Base-by-base conservation (phyloP, 2,888 invertebrate genomes). In the Melanophora roralis region DNA sequence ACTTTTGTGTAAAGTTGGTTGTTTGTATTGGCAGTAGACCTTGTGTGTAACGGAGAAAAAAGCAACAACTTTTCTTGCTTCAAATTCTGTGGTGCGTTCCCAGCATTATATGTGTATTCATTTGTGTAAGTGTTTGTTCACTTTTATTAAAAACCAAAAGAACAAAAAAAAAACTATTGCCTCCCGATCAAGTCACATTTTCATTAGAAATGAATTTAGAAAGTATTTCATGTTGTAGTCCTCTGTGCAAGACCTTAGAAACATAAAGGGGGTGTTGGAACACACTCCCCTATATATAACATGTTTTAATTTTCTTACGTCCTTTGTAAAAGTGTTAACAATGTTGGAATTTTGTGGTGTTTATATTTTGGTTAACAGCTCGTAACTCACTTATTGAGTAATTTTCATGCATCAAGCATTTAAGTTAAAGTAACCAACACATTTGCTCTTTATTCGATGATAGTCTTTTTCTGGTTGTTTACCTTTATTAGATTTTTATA, bases 281-380 rank as follows among this genome's bases (percentile, higher is more conserved):
- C 34, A 21, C 12, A 12, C 11, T 12, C 3, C 16, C 34, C 11
- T 38, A 38, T 5, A 11, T 38, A 38, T n/a, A 11, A 11, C 12
- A 12, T 38, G n/a, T 38, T 38, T 38, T 4, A 38, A 16, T 16
- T 7, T 4, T 19, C 27, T 1, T 12, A 16, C 43, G 12, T 3
- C 19, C 67, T 65, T 47, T 64, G 47, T 40, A 21, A 34, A 71
- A 55, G 73, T 82, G 75, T 75, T 74, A 73, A 59, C 81, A 64
- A 51, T 81, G 68, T 78, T 78, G 64, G n/a, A 77, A 73, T 79
- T 82, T 83, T 84, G 83, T 81, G 85, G 83, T 84, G 83, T 85
- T 85, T 85, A 83, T 83, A 84, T 84, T 84, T 84, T 73, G 84
- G 84, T 84, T 84, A 84, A 85, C 84, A 84, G 78, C 84, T 82